Base-by-base conservation (phyloP, 2,888 invertebrate genomes). In the Plagiodera versicolora region DNA sequence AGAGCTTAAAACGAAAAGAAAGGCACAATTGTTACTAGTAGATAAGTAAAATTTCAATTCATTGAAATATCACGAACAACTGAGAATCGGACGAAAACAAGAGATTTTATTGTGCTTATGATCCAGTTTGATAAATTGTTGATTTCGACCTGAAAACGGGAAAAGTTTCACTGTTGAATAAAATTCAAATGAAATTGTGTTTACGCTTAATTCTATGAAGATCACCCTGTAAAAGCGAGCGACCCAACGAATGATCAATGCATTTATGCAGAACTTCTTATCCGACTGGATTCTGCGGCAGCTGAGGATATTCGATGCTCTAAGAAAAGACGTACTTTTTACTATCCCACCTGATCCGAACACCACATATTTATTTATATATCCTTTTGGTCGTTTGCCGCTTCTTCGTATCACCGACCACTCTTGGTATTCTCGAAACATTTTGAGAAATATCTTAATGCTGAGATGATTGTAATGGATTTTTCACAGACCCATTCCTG, bases 261-360 rank as follows among this genome's bases (percentile, higher is more conserved):
- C 76, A 78, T 77, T 77, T 77, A 78, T 77, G 76, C 77, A 75
- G 75, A 75, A 77, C 75, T 77, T 77, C 75, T 77, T 75, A 73
- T 75, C 73, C 72, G 73, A 72, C 74, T 73, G 76, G 71, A 77
- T 75, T 77, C 74, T 74, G 71, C 74, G 68, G 72, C 73, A 74
- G 74, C 72, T 72, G 72, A 68, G 66, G 39, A 39, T 39, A 65
- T 68, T 62, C 65, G 59, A 60, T 65, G 69, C 67, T 66, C 67
- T 69, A 73, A 71, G 71, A 69, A 70, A 66, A 68, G 69, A 72
- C 71, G 66, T 71, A 65, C 71, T 67, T 65, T 67, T 67, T 66
- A 66, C 67, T 67, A 67, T 64, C 61, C 70, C 64, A 64, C 60
- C 66, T 67, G 69, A 70, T 70, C 67, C 65, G 67, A 63, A 63